phyloP scores from a whole-genome alignment of 2,888 invertebrate species.

The Julus scandinavius region DNA sequence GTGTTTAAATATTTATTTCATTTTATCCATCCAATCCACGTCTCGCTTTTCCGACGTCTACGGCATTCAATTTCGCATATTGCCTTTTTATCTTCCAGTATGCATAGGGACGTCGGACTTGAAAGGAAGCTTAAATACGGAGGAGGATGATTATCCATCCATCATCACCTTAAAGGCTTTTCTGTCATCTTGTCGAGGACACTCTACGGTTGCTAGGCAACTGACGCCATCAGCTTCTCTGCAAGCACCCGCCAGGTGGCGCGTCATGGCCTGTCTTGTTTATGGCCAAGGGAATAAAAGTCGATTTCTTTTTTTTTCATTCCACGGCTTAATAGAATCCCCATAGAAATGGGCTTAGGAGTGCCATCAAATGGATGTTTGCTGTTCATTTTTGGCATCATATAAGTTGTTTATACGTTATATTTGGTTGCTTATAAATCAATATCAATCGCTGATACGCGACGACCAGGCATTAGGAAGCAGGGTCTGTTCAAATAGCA shows the following conservation, averaged over 20 bases:
- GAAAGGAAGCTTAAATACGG: not conserved
- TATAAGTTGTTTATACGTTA: not conserved
- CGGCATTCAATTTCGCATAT: not conserved
- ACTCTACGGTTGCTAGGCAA: not conserved
- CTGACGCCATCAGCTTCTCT: not conserved
- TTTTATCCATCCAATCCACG: not conserved
- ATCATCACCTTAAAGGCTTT: not conserved
- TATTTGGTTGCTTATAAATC: not conserved
- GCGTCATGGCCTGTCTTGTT: not conserved
- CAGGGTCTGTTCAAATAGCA: not conserved
- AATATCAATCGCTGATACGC: not conserved
- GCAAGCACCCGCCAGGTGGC: not conserved
- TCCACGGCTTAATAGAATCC: not conserved
- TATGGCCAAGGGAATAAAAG: not conserved
- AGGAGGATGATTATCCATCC: conserved; percentile 1
- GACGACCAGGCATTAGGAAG: not conserved
- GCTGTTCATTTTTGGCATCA: not conserved
- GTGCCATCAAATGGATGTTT: not conserved
- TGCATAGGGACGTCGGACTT: not conserved
- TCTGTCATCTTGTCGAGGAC: not conserved
- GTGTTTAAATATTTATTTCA: not conserved
- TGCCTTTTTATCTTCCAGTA: not conserved
- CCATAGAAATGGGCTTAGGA: not conserved
- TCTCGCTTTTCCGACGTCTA: not conserved
- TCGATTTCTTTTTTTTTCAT: not conserved